Conservation (phyloP, 1,140 invertebrate species). For the Campoletis sonorensis region DNA sequence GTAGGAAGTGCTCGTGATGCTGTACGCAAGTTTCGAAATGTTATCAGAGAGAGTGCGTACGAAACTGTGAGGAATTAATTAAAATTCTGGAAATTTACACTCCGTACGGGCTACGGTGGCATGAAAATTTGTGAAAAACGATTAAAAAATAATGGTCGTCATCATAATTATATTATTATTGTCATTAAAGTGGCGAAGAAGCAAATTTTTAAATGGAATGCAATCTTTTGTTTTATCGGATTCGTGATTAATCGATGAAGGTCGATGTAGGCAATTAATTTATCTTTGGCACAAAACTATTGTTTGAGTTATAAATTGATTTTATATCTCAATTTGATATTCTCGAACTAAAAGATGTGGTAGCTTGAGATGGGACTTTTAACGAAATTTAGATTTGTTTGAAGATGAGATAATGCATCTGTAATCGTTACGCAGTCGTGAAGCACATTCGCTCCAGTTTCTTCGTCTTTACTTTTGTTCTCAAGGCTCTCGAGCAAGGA, state of each 20-base stretch:
- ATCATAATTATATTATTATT: too few species aligned
- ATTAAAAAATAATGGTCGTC: neutral
- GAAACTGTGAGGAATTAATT: constrained; percentile 4
- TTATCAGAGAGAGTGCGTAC: neutral
- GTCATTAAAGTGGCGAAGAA: too few species aligned
- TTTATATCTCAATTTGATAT: too few species aligned
- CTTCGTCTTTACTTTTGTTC: neutral
- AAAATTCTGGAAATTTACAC: neutral
- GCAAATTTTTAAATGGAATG: too few species aligned
- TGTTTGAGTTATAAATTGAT: too few species aligned
- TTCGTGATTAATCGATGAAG: too few species aligned
- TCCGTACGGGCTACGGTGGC: neutral
- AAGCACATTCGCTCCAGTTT: constrained; percentile 5
- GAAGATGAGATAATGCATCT: neutral
- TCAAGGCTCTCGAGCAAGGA: neutral
- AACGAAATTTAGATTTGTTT: neutral
- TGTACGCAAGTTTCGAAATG: constrained; percentile 4
- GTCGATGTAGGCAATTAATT: too few species aligned
- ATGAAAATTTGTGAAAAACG: neutral
- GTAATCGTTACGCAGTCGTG: neutral
- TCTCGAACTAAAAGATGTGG: too few species aligned
- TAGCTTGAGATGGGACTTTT: neutral
- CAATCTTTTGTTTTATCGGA: too few species aligned
- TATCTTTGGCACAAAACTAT: too few species aligned
- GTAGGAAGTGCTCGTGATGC: neutral